These are phyloP conservation scores for Platycheirus albimanus DNA, from an alignment of 2,888 invertebrate genomes.

Conservation along the genomic window DNA sequence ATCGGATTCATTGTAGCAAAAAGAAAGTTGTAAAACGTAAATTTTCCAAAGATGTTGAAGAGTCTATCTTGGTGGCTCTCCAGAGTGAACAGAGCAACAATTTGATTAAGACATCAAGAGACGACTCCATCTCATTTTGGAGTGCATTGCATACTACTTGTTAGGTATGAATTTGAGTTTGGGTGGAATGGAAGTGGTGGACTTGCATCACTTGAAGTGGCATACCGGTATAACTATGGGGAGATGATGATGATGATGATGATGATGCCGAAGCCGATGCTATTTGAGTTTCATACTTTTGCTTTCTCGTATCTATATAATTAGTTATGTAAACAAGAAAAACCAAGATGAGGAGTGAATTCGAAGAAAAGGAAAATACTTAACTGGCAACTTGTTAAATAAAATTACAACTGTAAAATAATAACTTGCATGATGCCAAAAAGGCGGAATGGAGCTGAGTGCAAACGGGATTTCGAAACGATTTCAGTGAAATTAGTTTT, in stretches of 20 bases:
- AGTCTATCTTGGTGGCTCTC: background rate
- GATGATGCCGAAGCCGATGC: background rate
- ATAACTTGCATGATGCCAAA: no score
- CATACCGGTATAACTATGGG: conserved; percentile 42
- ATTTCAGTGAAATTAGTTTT: no score
- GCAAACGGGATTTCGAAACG: no score
- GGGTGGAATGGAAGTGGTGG: conserved; percentile 32
- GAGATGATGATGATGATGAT: conserved; percentile 1
- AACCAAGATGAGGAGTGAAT: conserved; percentile 10
- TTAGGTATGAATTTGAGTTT: background rate
- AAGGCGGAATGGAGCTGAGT: no score
- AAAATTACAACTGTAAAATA: conserved; percentile 20
- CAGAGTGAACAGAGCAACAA: conserved; percentile 11
- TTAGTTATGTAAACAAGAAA: conserved; percentile 66
- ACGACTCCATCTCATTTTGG: conserved; percentile 31
- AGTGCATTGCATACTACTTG: conserved; percentile 7
- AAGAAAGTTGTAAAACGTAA: conserved; percentile 65
- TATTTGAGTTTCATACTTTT: conserved; percentile 44
- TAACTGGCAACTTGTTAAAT: conserved; percentile 19
- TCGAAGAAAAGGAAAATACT: conserved; percentile 35
- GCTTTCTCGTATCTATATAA: conserved; percentile 66
- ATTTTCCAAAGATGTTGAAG: conserved; percentile 30
- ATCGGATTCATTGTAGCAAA: conserved; percentile 22
- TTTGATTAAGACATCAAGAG: conserved; percentile 67
- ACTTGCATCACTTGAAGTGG: conserved; percentile 59